Evolutionary conservation across 2,888 invertebrate genomes (phyloP), one percentile per base, ranked within the genome.

Genomic region (Agrilus biguttatus): DNA sequence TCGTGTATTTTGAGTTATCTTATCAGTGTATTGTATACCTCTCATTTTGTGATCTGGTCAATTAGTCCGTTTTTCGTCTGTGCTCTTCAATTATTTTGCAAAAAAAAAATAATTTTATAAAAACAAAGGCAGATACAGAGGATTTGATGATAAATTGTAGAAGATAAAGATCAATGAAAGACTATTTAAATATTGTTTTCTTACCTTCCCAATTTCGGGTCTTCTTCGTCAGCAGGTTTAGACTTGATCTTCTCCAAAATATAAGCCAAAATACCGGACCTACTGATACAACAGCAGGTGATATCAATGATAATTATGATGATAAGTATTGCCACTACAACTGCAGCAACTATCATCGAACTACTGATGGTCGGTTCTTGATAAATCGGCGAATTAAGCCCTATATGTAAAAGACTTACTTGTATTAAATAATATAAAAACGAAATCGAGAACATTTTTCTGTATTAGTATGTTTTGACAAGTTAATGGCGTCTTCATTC

Each of bases 191-290:
- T 14, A 33, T 28, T 33, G 23, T 14, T 40, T 33, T 40, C 67
- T 72, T 75, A 88, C 88, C 87, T 88, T 73, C 86, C 84, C 47
- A 88, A 69, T 65, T 87, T 88, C 0, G 83, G 75, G 66, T 85
- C 85, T 45, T 87, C 87, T 51, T 87, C 87, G 52, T 84, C 79
- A 45, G 78, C 74, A 44, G 79, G 75, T 62, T 80, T 81, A 39
- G 74, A 70, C 33, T 76, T 73, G 51, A 75, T 57, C 61, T 67
- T 48, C 57, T 78, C 74, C 55, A 80, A 82, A 54, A 81, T 67
- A 32, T 75, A 68, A n/a, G 82, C 81, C 55, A 81, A 72, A 32
- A 82, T 74, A 36, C 82, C 82, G 58, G 80, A 72, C 42, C 74
- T 66, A 57, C 75, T 73, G 49, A 74, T 67, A 72, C 78, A 63